Evolutionary conservation across 2,888 invertebrate species (phyloP), one percentile per base, ranked within the genome.

Genomic region (Girardia tigrina): DNA sequence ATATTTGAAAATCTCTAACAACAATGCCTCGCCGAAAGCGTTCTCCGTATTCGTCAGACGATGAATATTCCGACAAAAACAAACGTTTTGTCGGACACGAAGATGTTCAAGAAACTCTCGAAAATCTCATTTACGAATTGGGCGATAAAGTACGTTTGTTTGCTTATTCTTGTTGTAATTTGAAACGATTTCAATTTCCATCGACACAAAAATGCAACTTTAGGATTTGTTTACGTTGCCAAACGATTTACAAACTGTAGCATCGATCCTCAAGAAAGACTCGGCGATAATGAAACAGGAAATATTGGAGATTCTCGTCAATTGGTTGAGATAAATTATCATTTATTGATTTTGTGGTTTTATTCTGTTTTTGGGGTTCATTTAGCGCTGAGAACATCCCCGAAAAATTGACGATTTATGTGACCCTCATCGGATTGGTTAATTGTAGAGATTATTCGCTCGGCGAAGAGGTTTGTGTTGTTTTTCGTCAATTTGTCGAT

Each of bases 391-490:
- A 56, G n/a, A 56, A 56, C 23, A 56, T 56, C 23, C 56, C 56
- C n/a, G 56, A 56, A 56, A 56, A 56, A 16, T 16, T 56, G 23
- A 56, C 56, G 4, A 56, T 56, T 56, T 56, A 56, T 56, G n/a
- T 56, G n/a, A 56, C 56, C n/a, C 23, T 56, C n/a, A 56, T 56
- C 4, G 56, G 56, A 20, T 56, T 56, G 23, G 56, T 56, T 6
- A 56, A 56, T 56, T 56, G n/a, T n/a, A 56, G 23, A 56, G 56
- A 56, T 56, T 56, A 56, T 56, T 56, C 56, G 4, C n/a, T 56
- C 4, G 56, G 56, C 2, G 56, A 56, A 56, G 56, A 56, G 23
- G 56, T 56, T n/a, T n/a, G n/a, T 56, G n/a, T 6, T 8, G 2
- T 12, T 56, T 56, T 20, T 56, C 23, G n/a, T 56, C 23, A 23